Evolutionary conservation across 1,140 invertebrate genomes (phyloP), one percentile per base, ranked within the genome.

Genomic region (Zophobas atratus): DNA sequence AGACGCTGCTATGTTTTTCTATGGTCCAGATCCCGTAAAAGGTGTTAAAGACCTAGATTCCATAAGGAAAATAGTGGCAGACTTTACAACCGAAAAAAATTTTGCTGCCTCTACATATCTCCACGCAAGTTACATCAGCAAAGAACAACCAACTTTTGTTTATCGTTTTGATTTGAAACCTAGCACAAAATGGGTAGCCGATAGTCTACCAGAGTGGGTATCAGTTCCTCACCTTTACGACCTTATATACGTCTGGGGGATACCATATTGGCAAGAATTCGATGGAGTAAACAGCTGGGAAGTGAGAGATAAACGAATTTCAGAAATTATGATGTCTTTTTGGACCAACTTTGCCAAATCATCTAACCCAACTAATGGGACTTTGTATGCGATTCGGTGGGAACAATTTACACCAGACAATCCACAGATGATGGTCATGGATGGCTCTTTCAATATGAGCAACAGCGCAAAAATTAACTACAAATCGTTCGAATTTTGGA

Each of bases 211-310:
- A 0, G 88, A 90, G 20, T 95, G 93, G 93, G 89, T 93, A 0
- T 90, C 90, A 46, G 93, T 94, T 0, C 93, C 94, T 0, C 94
- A 95, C 82, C 91, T 94, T 84, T 94, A 92, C 80, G 94, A 96
- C 82, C 87, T 94, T 53, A 92, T 94, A 1, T 94, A 94, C 79
- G 89, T 94, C 0, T 94, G 94, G 90, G 94, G 94, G 1, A 86
- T 95, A 77, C 93, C 94, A 0, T 91, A 93, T 84, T 90, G 92
- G 86, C 55, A 53, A 20, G 72, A 87, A 89, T 34, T 85, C 88
- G 63, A 85, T 85, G 1, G 85, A 86, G 80, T 88, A 86, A 80
- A 83, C 88, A 35, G 70, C 79, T 96, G 94, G 94, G 92, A 93
- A 79, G 87, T 87, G 8, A 90, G 90, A 51, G 94, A 96, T 84